Percentiles rank a stretch among this genome's conserved stretches.
Conservation (phyloP, 2,797 vertebrate species). For the Rhinichthys osculus region DNA sequence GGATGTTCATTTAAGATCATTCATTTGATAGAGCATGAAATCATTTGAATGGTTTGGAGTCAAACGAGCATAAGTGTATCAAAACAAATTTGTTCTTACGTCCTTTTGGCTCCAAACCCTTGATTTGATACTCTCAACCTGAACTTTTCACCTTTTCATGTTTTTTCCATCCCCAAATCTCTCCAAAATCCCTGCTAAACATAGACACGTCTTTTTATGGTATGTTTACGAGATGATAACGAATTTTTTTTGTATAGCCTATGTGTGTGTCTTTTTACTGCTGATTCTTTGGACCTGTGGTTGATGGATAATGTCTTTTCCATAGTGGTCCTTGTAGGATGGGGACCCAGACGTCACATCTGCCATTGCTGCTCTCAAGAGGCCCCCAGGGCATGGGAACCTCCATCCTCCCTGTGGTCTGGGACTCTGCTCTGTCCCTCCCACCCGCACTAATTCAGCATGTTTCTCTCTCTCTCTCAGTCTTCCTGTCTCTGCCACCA, state of each 20-base stretch:
- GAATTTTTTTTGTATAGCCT: neutral
- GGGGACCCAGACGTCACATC: constrained; percentile 78
- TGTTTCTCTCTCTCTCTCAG: constrained; percentile 15
- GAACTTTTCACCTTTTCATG: constrained; percentile 39
- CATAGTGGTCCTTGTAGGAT: constrained; percentile 37
- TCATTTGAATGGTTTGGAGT: neutral
- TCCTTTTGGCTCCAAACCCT: neutral
- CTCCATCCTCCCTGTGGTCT: constrained; percentile 58
- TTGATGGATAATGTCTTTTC: constrained; percentile 66
- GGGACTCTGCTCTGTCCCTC: constrained; percentile 56
- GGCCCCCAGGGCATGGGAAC: constrained; percentile 81
- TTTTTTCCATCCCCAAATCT: constrained; percentile 11
- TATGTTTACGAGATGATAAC: constrained; percentile 14
- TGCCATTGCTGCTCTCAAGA: constrained; percentile 75
- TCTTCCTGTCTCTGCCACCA: neutral
- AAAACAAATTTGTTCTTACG: neutral
- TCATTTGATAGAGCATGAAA: constrained; percentile 6
- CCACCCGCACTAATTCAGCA: constrained; percentile 14
- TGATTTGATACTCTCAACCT: constrained; percentile 21
- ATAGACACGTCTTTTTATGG: neutral
- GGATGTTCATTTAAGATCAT: neutral
- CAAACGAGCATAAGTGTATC: neutral
- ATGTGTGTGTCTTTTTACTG: constrained; percentile 17
- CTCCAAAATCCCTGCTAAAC: constrained; percentile 11
- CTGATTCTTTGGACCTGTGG: constrained; percentile 30